Percentiles rank a stretch among this genome's conserved stretches.
Conservation (phyloP, 2,888 invertebrate genomes). For the Philereme vetulata region DNA sequence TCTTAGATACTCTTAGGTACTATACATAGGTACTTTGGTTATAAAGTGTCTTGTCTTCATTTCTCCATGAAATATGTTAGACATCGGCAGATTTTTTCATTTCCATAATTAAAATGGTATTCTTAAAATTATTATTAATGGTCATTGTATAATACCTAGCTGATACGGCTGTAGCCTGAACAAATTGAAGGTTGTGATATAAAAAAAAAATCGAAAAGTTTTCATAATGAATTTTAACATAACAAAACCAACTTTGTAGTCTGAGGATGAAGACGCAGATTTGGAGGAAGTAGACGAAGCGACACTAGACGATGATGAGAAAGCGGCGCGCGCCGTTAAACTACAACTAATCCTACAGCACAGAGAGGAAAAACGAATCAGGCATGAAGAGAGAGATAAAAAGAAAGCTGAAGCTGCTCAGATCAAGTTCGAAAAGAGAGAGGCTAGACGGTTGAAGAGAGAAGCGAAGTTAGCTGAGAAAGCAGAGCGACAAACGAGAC, state of each 20-base stretch:
- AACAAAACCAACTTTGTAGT: slow-evolving; percentile 39
- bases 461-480: slow-evolving; percentile 62
- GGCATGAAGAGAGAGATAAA: slow-evolving; percentile 55
- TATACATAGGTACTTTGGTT: no score
- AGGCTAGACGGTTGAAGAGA: slow-evolving; percentile 59
- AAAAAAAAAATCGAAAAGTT: no score
- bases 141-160: no score
- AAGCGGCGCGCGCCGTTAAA: slow-evolving; percentile 59
- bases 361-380: slow-evolving; percentile 57
- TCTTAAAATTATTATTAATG: no score
- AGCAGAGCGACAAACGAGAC: slow-evolving; percentile 57
- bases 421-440: slow-evolving; percentile 64
- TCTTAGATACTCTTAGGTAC: no score
- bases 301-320: slow-evolving; percentile 72
- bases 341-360: slow-evolving; percentile 50
- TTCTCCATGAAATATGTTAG: no score
- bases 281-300: slow-evolving; percentile 73
- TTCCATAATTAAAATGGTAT: no score
- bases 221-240: no score
- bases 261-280: slow-evolving; percentile 59
- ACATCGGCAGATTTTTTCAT: no score
- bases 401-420: slow-evolving; percentile 56
- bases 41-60: no score
- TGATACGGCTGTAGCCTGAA: no score
- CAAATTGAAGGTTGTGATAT: no score